Evolutionary conservation across 1,140 invertebrate species (phyloP), one percentile per base, ranked within the genome.

Genomic region (Drosophila yakuba): DNA sequence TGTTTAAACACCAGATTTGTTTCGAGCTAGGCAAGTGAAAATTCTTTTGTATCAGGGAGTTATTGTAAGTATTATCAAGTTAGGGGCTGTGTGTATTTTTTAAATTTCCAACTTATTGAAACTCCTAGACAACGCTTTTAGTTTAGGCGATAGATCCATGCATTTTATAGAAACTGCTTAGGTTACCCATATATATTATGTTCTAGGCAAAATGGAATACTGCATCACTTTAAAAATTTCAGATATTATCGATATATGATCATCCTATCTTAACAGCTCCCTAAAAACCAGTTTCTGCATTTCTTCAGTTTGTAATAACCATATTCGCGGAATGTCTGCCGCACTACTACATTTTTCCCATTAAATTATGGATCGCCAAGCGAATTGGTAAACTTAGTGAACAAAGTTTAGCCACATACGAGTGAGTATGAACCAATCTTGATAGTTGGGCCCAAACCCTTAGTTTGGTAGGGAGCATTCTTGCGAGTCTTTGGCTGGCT

Each of bases 371-470:
- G 25, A 68, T 68, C 64, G 20, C 25, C 32, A 48, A 59, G 32
- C 14, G 47, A 23, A 7, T 48, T 23, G 44, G 32, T 36, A 52
- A 38, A 17, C 39, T 64, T 48, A 43, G 45, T 43, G 62, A 45
- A 66, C 52, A 52, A 32, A 54, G 15, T 52, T 25, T 47, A 48
- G 12, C 3, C 63, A 52, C 63, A 51, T 64, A 62, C 43, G 60
- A 35, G 41, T 45, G 64, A 28, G 52, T 38, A 43, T 38, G 17
- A 58, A 6, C 28, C 12, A 41, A 72, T 72, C 66, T 72, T 72
- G 68, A 58, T 71, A 32, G 55, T 44, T 52, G 55, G 32, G 32
- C 32, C 8, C 8, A 32, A 32, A 10, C 32, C 32, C 32, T 32
- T 8, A 10, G 32, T 52, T 38, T 11, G 63, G 20, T 28, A 43